Evolutionary conservation across 1,140 invertebrate genomes (phyloP).

Genomic region (Drosophila nannoptera): DNA sequence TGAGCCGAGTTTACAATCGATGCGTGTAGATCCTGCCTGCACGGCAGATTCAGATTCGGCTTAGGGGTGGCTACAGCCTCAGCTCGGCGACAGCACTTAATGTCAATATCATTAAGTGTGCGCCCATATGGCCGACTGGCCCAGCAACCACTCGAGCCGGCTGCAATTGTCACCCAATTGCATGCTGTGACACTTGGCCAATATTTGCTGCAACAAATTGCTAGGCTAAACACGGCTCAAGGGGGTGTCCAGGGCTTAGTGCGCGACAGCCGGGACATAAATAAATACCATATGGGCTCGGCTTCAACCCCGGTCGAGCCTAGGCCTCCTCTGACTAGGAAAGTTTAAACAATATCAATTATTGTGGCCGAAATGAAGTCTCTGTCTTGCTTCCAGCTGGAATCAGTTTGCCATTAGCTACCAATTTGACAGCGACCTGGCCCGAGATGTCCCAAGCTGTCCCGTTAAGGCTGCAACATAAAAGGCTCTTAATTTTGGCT

Average conservation of each 20-base stretch:
- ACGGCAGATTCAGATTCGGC: too few relatives aligned
- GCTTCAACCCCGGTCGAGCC: neutral
- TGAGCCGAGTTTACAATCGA: slow-evolving; percentile 52
- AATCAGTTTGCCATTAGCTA: neutral
- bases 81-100: slow-evolving; percentile 53
- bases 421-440: slow-evolving; percentile 5
- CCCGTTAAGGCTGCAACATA: slow-evolving; percentile 56
- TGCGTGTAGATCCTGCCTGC: slow-evolving; percentile 40
- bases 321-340: neutral
- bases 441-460: slow-evolving; percentile 28
- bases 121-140: slow-evolving; percentile 48
- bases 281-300: slow-evolving; percentile 22
- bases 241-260: neutral
- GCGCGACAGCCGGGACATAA: slow-evolving; percentile 6
- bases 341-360: too few relatives aligned
- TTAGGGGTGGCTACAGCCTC: slow-evolving; percentile 56
- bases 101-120: slow-evolving; percentile 74
- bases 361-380: too few relatives aligned
- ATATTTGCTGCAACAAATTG: slow-evolving; percentile 71
- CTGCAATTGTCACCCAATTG: slow-evolving; percentile 69
- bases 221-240: slow-evolving; percentile 61
- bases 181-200: slow-evolving; percentile 46
- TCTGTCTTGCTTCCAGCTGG: too few relatives aligned
- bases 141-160: slow-evolving; percentile 36
- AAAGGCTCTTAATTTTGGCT: slow-evolving; percentile 2